Evolutionary conservation across 2,797 vertebrate genomes (phyloP), one percentile per base, ranked within the genome.

Genomic region (Lerista edwardsae): DNA sequence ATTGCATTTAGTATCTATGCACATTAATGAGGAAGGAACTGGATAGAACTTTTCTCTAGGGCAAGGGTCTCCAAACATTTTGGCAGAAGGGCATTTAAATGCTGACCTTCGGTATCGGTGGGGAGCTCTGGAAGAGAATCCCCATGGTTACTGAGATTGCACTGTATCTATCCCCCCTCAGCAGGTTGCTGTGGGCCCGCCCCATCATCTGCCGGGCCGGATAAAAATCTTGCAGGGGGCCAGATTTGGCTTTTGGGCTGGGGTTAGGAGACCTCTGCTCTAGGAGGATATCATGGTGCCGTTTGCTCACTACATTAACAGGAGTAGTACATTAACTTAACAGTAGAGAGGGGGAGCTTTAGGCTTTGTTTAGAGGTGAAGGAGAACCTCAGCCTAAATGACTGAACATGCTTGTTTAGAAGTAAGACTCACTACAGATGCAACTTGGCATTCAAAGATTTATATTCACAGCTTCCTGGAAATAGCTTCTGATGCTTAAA

Each of bases 381-480:
- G 23, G 10, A 79, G 59, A 41, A 44, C 29, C 44, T 34, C 31
- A 75, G 21, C 2, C 47, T 44, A 17, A 65, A 65, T n/a, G 17
- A 29, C 21, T 31, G 25, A 79, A 29, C 62, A 44, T 5, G 44
- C 41, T 65, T 78, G 12, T 27, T 59, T 61, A 25, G 75, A 61
- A 61, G 9, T 34, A 59, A 75, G 21, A 21, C 47, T 31, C 21
- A 76, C 31, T 2, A 0, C 0, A 75, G 80, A 61, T 10, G 69
- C 2, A 3, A 1, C 27, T 12, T 68, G 59, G 71, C 78, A 44
- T 31, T 39, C 89, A n/a, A 71, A 81, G 61, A 36, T 74, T 74
- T 59, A 29, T 31, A 55, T 27, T 19, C 0, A 0, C 27, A 67
- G 73, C 41, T 88, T 76, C 0, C 0, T 62, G 55, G 3, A 59